Percentiles rank a stretch among this genome's conserved stretches.
phyloP scores from a whole-genome alignment of 2,113 vertebrate species.

The Sphaerodactylus townsendi region DNA sequence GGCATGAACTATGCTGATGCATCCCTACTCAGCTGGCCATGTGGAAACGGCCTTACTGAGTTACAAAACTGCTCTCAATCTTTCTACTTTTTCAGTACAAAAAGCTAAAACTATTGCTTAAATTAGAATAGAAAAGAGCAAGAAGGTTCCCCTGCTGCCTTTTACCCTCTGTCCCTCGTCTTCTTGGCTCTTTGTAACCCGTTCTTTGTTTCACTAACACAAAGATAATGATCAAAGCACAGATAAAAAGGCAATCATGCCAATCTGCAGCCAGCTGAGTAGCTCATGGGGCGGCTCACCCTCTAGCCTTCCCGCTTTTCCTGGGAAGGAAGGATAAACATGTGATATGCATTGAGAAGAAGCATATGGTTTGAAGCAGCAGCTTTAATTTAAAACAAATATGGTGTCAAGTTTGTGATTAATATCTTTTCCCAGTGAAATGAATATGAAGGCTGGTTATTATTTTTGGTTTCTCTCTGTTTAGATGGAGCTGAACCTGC shows the following conservation, averaged over 20 bases:
- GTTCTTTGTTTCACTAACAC: neutral
- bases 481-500: neutral
- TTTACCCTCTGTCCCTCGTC: slow-evolving; percentile 7
- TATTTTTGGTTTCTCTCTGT: slow-evolving; percentile 34
- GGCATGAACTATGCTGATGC: no score
- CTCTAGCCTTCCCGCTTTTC: slow-evolving; percentile 4
- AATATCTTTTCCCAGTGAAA: slow-evolving; percentile 46
- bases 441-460: slow-evolving; percentile 30
- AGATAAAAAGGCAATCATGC: slow-evolving; percentile 40
- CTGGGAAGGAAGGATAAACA: slow-evolving; percentile 54
- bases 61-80: neutral
- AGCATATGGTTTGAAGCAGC: slow-evolving; percentile 54
- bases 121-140: neutral
- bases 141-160: slow-evolving; percentile 8
- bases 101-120: neutral
- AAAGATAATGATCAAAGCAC: slow-evolving; percentile 48
- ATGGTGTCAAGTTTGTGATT: slow-evolving; percentile 48
- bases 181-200: neutral
- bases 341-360: slow-evolving; percentile 48
- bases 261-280: slow-evolving; percentile 51
- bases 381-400: slow-evolving; percentile 64
- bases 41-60: no score
- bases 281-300: slow-evolving; percentile 34
- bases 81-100: neutral
- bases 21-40: no score